Base-by-base conservation (phyloP, 1,140 invertebrate species). In the Yoshiicerus persimilis region DNA sequence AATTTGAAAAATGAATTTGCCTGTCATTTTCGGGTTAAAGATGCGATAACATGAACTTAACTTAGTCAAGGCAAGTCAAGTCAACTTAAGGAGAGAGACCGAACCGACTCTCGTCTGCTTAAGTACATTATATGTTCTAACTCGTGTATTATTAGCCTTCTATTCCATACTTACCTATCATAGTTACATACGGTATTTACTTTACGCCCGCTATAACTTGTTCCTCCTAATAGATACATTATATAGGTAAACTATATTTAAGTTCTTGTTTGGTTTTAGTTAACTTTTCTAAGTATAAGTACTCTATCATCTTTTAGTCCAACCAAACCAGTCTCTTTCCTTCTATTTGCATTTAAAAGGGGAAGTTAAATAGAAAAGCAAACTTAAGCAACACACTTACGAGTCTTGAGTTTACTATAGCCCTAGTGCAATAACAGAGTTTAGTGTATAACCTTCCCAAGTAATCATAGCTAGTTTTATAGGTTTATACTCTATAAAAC, bases 1-100 rank as follows among this genome's bases (percentile, higher is more conserved):
- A 84, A 84, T 87, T 87, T 87, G 87, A 87, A 87, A 87, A 87
- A 87, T 87, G 87, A 87, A 87, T 87, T 87, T 84, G 32, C 30
- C 56, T 87, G 87, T 87, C 77, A 84, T 84, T 87, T 80, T 84
- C 36, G 32, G 75, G 75, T 38, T 80, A 80, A 70, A 80, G 75
- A 80, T 80, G 75, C 30, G 75, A 80, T 80, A 80, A 80, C 75
- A 80, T 80, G 75, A 80, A 80, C 75, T 80, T 80, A 80, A 80
- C 75, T 80, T 80, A 80, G 75, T 80, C 75, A 38, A 80, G 75
- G 16, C 34, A 80, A 80, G 75, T 80, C 75, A 80, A 80, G 75
- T 80, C 75, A 80, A 80, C 75, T 36, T 80, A 32, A 38, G 10
- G 75, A 80, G 75, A 80, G 66, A 70, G 47, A 56, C n/a, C 16